Base-by-base conservation (phyloP, 2,888 invertebrate species). In the Coenonympha glycerion region DNA sequence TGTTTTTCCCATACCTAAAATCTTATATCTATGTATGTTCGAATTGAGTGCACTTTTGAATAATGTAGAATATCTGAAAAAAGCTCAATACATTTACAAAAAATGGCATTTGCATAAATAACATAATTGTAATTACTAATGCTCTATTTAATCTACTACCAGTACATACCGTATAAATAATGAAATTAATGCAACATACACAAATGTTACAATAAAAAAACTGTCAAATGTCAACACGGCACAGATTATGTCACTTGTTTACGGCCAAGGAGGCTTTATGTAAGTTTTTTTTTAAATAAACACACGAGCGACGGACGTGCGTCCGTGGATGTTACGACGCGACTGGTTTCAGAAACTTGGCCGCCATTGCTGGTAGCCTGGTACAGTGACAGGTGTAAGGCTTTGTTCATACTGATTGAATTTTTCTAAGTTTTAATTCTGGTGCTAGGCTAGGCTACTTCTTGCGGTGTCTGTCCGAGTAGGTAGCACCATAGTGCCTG, bases 211-310 rank as follows among this genome's bases (percentile, higher is more conserved):
- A n/a, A 42, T 26, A 9, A 8, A 22, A 42, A 31, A 33, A 33
- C 24, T 33, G 44, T 33, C 33, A 24, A 22, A 33, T 6, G 33
- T 33, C 16, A 22, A 44, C 21, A 22, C 33, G n/a, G 34, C 45
- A 45, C 45, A 45, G 44, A 44, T 33, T 33, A 44, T 44, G 22
- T 45, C 45, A 45, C 34, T 45, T 34, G 15, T 53, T 47, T 53
- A 57, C 26, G 2, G 45, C 13, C 19, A 34, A 49, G 13, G 4
- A 41, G 19, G 22, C 21, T 42, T 26, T 41, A 24, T 48, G 48
- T 41, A 6, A 19, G 11, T 8, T 21, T 46, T 26, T 24, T 34
- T 24, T 36, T 39, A 8, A 5, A 3, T 15, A 11, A 15, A 39
- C 21, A 13, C 39, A 3, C 15, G 13, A 9, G 22, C 8, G 24